Percentiles rank a stretch among this genome's conserved stretches.
Conservation (phyloP, 2,797 vertebrate genomes). For the Silurus aristotelis region DNA sequence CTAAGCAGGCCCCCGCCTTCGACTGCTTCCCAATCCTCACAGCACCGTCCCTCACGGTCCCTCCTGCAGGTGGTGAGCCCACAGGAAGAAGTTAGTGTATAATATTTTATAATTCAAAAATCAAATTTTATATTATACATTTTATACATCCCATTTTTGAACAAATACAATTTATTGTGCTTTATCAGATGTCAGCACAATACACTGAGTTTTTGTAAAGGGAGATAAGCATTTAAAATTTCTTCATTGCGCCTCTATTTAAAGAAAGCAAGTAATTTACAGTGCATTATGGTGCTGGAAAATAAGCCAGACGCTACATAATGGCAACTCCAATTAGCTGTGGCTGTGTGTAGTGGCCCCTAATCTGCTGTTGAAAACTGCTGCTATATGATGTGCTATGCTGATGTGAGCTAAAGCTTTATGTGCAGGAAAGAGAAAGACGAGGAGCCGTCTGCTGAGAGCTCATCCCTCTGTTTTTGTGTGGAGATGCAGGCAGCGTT, state of each 20-base stretch:
- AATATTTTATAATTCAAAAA: not conserved
- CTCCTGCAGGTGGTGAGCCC: too few relatives aligned
- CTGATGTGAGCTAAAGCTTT: slow-evolving; percentile 66
- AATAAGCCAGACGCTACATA: slow-evolving; percentile 40
- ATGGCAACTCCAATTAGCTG: slow-evolving; percentile 52
- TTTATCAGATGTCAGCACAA: slow-evolving; percentile 57
- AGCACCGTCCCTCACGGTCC: too few relatives aligned
- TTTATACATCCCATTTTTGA: not conserved
- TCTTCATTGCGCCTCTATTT: slow-evolving; percentile 59
- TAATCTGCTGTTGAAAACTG: slow-evolving; percentile 78
- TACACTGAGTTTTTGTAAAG: slow-evolving; percentile 64
- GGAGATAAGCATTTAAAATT: slow-evolving; percentile 68
- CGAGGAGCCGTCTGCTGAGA: slow-evolving; percentile 70
- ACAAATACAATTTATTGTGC: slow-evolving; percentile 15
- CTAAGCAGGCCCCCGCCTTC: too few relatives aligned
- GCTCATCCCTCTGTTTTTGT: slow-evolving; percentile 78
- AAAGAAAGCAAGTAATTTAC: slow-evolving; percentile 63
- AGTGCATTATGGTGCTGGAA: slow-evolving; percentile 60
- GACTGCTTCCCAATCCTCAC: too few relatives aligned
- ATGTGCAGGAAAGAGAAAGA: slow-evolving; percentile 62
- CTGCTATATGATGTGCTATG: slow-evolving; percentile 61
- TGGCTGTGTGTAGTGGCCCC: slow-evolving; percentile 45
- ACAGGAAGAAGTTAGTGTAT: too few relatives aligned
- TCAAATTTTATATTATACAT: not conserved
- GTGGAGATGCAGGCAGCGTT: slow-evolving; percentile 73